Evolutionary conservation across 1,140 invertebrate species (phyloP).

Genomic region (Pseudomyrmex pallidus): DNA sequence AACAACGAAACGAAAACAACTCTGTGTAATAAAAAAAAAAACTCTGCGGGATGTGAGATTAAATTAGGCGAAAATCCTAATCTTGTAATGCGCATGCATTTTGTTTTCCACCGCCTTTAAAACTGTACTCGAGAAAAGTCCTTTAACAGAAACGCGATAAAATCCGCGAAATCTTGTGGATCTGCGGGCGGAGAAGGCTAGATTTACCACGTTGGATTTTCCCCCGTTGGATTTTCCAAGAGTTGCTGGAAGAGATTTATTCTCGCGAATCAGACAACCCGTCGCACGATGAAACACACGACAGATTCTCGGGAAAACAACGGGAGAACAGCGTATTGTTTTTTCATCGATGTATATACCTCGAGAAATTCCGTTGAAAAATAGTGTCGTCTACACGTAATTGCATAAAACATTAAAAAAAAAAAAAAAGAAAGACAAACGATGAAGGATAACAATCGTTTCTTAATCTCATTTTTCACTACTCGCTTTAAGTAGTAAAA

Average conservation of each 20-base stretch:
- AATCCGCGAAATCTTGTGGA: slow-evolving; percentile 47
- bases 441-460: too few relatives aligned
- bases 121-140: slow-evolving; percentile 48
- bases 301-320: slow-evolving; percentile 38
- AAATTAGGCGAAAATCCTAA: slow-evolving; percentile 31
- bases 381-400: not conserved
- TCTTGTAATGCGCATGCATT: slow-evolving; percentile 39
- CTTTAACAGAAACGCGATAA: slow-evolving; percentile 55
- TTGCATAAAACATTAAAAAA: too few relatives aligned
- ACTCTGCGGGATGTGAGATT: not conserved
- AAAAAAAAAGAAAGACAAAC: too few relatives aligned
- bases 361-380: not conserved
- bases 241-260: slow-evolving; percentile 65
- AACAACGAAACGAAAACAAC: too few relatives aligned
- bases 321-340: not conserved
- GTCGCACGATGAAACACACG: slow-evolving; percentile 63
- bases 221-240: slow-evolving; percentile 50
- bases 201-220: slow-evolving; percentile 58
- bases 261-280: slow-evolving; percentile 56
- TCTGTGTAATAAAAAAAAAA: too few relatives aligned
- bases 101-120: slow-evolving; percentile 29
- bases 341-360: slow-evolving; percentile 25
- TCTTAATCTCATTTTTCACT: not conserved
- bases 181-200: slow-evolving; percentile 51
- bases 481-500: too few relatives aligned